Evolutionary conservation across 2,888 invertebrate species (phyloP), one percentile per base, ranked within the genome.

Genomic region (Netelia inedita): DNA sequence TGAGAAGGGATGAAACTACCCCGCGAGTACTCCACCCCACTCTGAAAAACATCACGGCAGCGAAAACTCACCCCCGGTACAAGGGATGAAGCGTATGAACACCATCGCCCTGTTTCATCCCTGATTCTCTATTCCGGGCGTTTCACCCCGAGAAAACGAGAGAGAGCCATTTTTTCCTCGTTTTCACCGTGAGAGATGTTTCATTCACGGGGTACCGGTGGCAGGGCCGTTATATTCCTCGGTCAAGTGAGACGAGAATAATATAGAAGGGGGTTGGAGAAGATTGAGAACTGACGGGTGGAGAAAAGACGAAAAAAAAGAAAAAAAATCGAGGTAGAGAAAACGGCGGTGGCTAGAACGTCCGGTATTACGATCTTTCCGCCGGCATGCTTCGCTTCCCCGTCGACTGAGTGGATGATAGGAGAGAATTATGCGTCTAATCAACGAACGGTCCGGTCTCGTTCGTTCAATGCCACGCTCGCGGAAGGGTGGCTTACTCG

Each of bases 341-440:
- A 69, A 21, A 75, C 53, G 16, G 23, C 11, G 50, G 59, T n/a
- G 53, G 14, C 53, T 53, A 66, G 14, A 43, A 57, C 55, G n/a
- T 21, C 23, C n/a, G 50, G 19, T 50, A 28, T 19, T 14, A 16
- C 16, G 53, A 59, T 59, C 11, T 21, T 61, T 35, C 35, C 35
- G 41, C 21, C 16, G 69, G 71, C 79, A 74, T 79, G 53, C 46
- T 43, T 28, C 21, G 41, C 19, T 68, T 55, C 35, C 10, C n/a
- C 43, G n/a, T 46, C 11, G 35, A 35, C 55, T 16, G 11, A 21
- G 57, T 41, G 66, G 73, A 81, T 59, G 76, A 86, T 79, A 82
- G 82, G 57, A 76, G 80, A 89, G 90, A 89, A 89, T 90, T 88
- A 90, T 90, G 87, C 89, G 85, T 85, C 89, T 87, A 86, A 87